Base-by-base conservation (phyloP, 1,140 invertebrate genomes). In the Eurosta solidaginis region DNA sequence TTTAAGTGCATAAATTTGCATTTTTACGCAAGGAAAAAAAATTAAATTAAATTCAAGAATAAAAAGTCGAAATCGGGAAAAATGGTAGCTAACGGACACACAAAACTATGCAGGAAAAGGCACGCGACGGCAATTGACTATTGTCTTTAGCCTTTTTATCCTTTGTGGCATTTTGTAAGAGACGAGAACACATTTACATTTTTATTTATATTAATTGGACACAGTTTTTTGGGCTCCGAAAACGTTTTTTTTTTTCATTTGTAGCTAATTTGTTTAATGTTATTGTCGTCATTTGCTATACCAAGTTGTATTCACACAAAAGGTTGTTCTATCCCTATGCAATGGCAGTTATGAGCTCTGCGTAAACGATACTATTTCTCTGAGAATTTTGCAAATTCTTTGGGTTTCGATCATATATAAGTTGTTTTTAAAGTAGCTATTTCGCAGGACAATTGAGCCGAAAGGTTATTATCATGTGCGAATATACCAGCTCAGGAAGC, bases 1-100 rank as follows among this genome's bases (percentile, higher is more conserved):
- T 44, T 42, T 22, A 20, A 74, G 22, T 33, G 73, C 73, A 74
- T 74, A 74, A 74, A 74, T 74, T 74, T 74, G 73, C 73, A 74
- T 74, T 74, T 74, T 74, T 27, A 74, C 45, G 22, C 22, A 22
- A 25, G 45, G 22, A 47, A 74, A 44, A 14, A 47, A 33, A 36
- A 22, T 7, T 40, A 68, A 52, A 68, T 7, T n/a, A 40, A 68
- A 68, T 40, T 33, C 59, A 42, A 40, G 33, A 29, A 27, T 14
- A 6, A 33, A 20, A 40, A 68, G 59, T 33, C 27, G 52, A 12
- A 40, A 36, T 20, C 20, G 33, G 33, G 10, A 68, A 68, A 14
- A 68, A 33, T 17, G 22, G n/a, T 22, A 36, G 10, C 27, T 40
- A 20, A 12, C 0, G 36, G 0, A 36, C 45, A n/a, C n/a, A n/a